Evolutionary conservation across 2,113 vertebrate genomes (phyloP), one percentile per base, ranked within the genome.

Genomic region (Proteles cristata): DNA sequence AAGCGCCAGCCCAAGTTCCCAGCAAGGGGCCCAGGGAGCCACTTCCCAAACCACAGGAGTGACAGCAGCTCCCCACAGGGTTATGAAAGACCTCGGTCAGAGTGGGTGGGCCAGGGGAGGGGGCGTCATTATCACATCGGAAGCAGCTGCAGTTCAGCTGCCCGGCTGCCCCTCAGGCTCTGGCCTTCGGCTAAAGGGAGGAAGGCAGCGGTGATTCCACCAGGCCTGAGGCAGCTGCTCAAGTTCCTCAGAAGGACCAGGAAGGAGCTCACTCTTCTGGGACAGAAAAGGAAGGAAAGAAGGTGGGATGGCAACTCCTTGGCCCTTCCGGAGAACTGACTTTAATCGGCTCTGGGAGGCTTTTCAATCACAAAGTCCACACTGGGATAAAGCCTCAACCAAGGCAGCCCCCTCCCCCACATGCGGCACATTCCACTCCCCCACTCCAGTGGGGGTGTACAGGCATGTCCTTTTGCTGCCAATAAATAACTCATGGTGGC

Each of bases 1-100:
- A 90, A 90, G 77, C 79, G 48, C 66, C 77, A 81, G 79, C 79
- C 96, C 82, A 77, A 96, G 79, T 94, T 97, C 95, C 94, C 94
- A 98, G 96, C 97, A 92, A 95, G 97, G 93, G 97, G 95, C 95
- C 92, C 84, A 65, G 93, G 92, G 97, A 97, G 96, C 97, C 90
- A 97, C 96, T 97, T 98, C 98, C 98, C 97, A 97, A 97, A 97
- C 97, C 97, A 96, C 97, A 96, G 94, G 96, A 95, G 97, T 95
- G 97, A 93, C 97, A 96, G 98, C 97, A 97, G 95, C 97, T 94
- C 95, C 94, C 97, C 97, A 71, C 96, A 95, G 95, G 81, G 91
- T 97, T 98, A 97, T 97, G 98, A 98, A 98, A 98, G 97, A 94
- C 88, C 94, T 92, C 26, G 88, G 97, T 82, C 94, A 43, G 96